Evolutionary conservation across 2,113 vertebrate species (phyloP), one percentile per base, ranked within the genome.

Genomic region (Apeltes quadracus): DNA sequence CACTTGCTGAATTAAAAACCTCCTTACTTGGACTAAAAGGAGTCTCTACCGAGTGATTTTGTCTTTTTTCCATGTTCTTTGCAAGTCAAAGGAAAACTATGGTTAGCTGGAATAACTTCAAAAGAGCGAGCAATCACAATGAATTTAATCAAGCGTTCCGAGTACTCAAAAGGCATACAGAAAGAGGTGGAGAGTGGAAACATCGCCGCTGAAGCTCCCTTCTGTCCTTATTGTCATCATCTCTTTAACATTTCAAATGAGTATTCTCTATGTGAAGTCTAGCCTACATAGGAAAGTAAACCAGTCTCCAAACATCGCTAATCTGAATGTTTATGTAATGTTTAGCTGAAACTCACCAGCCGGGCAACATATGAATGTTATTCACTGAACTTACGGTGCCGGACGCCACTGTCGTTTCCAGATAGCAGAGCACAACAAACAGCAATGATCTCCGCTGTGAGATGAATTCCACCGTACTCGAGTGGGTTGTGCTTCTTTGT

Each of bases 1-100:
- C 43, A 74, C 20, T 55, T 20, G n/a, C 9, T 15, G 25, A 75
- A 75, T 48, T 72, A 73, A 61, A 74, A 78, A 70, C n/a, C 3
- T 65, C 44, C 22, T 18, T 61, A 15, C 22, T 62, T 34, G 58
- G 55, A 69, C 48, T 61, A n/a, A 69, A n/a, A 72, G n/a, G 2
- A 38, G 34, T 67, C 55, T 69, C 44, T 0, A 15, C 13, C 23
- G 8, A 34, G 27, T 69, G 16, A 27, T 25, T 58, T 43, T 53
- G 12, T 55, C 18, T 54, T 2, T 11, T 38, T 48, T 69, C 0
- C 1, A 10, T 15, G 12, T 66, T 62, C 63, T 65, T 76, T 81
- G 55, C 41, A 61, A 61, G 55, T 67, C 58, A 41, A 72, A 55
- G 25, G 54, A 25, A 61, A 64, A 76, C 64, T 61, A 1, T 20